These are phyloP conservation scores for Piaya cayana DNA, from an alignment of 2,113 vertebrate species.

Conservation along the genomic window DNA sequence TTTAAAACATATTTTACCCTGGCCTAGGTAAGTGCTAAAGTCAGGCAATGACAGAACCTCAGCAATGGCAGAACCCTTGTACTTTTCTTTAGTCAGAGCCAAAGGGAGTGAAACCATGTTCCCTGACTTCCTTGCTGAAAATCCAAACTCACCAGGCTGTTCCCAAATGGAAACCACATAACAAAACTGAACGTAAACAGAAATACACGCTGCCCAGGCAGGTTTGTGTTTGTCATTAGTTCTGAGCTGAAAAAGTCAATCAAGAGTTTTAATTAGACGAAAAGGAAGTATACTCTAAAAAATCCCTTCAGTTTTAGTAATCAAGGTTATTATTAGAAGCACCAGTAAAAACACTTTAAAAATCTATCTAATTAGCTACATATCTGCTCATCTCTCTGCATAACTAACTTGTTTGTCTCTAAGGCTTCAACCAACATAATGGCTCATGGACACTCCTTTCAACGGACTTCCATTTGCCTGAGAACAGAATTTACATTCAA, in stretches of 20 bases:
- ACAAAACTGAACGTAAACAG: conserved; percentile 43
- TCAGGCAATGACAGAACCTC: neutral
- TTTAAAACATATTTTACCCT: neutral
- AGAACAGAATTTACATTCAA: neutral
- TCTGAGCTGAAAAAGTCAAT: conserved; percentile 37
- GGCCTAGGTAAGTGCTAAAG: neutral
- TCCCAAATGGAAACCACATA: conserved; percentile 36
- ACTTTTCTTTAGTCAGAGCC: neutral
- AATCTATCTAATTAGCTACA: conserved; percentile 9
- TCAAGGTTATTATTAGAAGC: conserved; percentile 58
- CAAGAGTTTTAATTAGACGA: conserved; percentile 52
- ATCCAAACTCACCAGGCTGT: neutral
- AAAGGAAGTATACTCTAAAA: conserved; percentile 55
- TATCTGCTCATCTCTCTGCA: conserved; percentile 37
- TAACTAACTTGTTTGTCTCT: conserved; percentile 35
- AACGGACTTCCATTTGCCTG: neutral
- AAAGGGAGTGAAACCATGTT: neutral
- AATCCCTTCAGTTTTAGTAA: conserved; percentile 45
- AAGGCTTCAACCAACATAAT: neutral
- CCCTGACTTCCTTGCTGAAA: neutral
- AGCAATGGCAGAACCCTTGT: neutral
- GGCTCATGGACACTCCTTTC: conserved; percentile 16
- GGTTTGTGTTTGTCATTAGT: conserved; percentile 40
- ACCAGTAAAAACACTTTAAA: conserved; percentile 21
- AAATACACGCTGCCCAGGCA: conserved; percentile 41